Conservation (phyloP, 2,888 invertebrate genomes). For the Parnassius smintheus region DNA sequence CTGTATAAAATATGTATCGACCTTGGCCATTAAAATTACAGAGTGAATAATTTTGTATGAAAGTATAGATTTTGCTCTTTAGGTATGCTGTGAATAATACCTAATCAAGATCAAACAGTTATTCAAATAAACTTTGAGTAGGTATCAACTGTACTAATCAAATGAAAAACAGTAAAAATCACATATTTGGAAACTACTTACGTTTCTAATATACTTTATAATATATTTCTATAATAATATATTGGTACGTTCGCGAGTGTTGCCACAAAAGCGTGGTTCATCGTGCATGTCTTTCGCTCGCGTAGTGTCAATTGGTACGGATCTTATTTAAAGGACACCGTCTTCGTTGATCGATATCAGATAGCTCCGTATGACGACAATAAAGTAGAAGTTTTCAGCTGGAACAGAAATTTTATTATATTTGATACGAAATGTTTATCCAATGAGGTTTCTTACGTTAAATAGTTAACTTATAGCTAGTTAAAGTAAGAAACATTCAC, state of each 20-base stretch:
- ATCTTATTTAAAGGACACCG: conserved; percentile 58
- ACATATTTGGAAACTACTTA: conserved; percentile 12
- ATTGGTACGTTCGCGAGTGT: conserved; percentile 19
- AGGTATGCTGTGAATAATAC: too few relatives aligned
- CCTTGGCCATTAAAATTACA: too few relatives aligned
- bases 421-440: too few relatives aligned
- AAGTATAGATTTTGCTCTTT: too few relatives aligned
- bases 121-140: too few relatives aligned
- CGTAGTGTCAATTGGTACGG: conserved; percentile 1
- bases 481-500: too few relatives aligned
- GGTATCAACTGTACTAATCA: too few relatives aligned
- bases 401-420: conserved; percentile 36
- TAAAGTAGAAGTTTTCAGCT: conserved; percentile 73
- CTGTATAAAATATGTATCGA: too few relatives aligned
- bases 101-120: too few relatives aligned
- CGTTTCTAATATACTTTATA: background rate
- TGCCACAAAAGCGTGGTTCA: conserved; percentile 10
- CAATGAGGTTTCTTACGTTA: too few relatives aligned
- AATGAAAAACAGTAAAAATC: background rate
- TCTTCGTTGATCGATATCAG: conserved; percentile 73
- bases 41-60: too few relatives aligned
- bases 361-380: conserved; percentile 70
- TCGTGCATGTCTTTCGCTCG: conserved; percentile 1
- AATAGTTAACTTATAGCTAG: too few relatives aligned
- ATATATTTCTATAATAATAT: conserved; percentile 15